Base-by-base conservation (phyloP, 2,113 vertebrate genomes). In the Galeopterus variegatus region DNA sequence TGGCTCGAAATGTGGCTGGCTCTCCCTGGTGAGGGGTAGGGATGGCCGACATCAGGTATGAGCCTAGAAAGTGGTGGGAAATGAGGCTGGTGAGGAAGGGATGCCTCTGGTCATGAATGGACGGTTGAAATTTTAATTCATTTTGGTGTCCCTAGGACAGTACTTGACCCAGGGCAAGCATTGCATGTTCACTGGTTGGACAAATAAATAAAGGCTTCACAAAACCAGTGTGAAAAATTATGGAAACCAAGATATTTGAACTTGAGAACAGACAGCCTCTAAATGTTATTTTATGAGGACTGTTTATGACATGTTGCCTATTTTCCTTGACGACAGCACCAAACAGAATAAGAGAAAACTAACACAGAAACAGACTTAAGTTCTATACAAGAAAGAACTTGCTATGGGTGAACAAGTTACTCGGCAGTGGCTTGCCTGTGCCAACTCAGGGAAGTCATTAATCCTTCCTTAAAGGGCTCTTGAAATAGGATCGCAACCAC, bases 261-360 rank as follows among this genome's bases (percentile, higher is more conserved):
- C 14, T 48, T 77, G 58, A 95, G 45, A 62, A 41, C 2, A 45
- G 36, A 2, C 3, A 67, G 75, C 33, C 26, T 84, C 19, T 72
- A 65, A 41, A 36, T 64, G n/a, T 56, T 21, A 90, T 80, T 92
- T 79, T 85, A 69, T 60, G 31, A 82, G 54, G 76, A 88, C 82
- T 52, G 24, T 24, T 89, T 91, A 79, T 28, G 45, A 77, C 1
- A 18, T 45, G 23, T 21, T 75, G 3, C 81, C 31, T 52, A 21
- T 64, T 64, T 77, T 36, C 23, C 45, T 1, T 8, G 26, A 23
- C 36, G 79, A 81, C 6, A 90, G 41, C 18, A 52, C 15, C 33
- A 24, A 45, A 70, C 7, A 80, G 9, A 82, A 90, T 24, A 33
- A 90, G 21, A 24, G 14, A 48, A 73, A 88, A 93, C 14, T 11